Evolutionary conservation across 2,888 invertebrate species (phyloP).

Genomic region (Uloborus plumipes): DNA sequence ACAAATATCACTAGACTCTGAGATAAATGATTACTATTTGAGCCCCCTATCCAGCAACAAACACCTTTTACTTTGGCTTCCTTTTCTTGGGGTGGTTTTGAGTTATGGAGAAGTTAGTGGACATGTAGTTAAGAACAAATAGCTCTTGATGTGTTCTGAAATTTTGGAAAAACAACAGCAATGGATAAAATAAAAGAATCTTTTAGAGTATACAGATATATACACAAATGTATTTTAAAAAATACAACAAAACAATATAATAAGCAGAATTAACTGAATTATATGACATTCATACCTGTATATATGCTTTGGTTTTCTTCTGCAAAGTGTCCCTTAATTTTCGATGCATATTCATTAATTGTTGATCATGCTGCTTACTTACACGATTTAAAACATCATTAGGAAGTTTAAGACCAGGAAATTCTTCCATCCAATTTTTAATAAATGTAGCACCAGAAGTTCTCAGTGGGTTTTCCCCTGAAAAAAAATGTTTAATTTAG

Average conservation of each 20-base stretch:
- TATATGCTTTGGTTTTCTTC: slow-evolving; percentile 30
- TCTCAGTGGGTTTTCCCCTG: neutral
- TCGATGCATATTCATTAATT: slow-evolving; percentile 17
- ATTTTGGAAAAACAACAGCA: too few species aligned
- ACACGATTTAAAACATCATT: slow-evolving; percentile 25
- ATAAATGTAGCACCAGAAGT: slow-evolving; percentile 9
- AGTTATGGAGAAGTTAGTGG: too few species aligned
- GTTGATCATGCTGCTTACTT: slow-evolving; percentile 33
- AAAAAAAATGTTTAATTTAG: neutral
- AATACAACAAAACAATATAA: neutral
- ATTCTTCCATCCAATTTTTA: slow-evolving; percentile 34
- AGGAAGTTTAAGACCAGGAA: slow-evolving; percentile 37
- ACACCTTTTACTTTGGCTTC: too few species aligned
- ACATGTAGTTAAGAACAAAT: too few species aligned
- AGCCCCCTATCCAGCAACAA: too few species aligned
- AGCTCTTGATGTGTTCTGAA: too few species aligned
- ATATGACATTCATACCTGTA: slow-evolving; percentile 14
- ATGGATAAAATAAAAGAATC: too few species aligned
- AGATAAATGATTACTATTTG: too few species aligned
- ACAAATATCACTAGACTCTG: too few species aligned
- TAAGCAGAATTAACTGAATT: neutral
- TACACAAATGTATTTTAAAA: too few species aligned
- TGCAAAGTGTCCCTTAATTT: slow-evolving; percentile 24
- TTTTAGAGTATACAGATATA: too few species aligned
- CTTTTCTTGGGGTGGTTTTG: too few species aligned